Base-by-base conservation (phyloP, 1,140 invertebrate genomes). In the Scaptodrosophila lebanonensis region DNA sequence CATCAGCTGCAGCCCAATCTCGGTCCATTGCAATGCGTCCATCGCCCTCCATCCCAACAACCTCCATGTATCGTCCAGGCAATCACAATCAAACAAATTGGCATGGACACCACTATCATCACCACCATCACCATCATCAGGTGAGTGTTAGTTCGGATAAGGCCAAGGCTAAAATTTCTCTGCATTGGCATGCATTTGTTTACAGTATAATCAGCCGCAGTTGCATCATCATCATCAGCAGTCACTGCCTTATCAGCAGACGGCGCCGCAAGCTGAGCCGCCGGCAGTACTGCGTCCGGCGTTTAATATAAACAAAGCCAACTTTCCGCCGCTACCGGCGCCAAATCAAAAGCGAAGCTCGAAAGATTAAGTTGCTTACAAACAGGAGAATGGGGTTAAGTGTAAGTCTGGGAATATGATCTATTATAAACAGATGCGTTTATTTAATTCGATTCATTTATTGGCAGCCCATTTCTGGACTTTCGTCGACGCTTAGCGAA, bases 291-390 rank as follows among this genome's bases (percentile, higher is more conserved):
- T 43, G 9, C 29, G 22, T 22, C 12, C 11, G 16, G 52, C 43
- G 17, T 33, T 35, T 6, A 57, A 47, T 6, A 27, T 43, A 6
- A 62, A 66, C 29, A 51, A 27, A 9, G 30, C 32, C 12, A 51
- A 66, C 17, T 66, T 66, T 58, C 64, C 64, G 6, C 64, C 64
- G 2, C 15, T 66, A 6, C 64, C 64, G 15, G 43, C 22, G 5
- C 64, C 64, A 11, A 56, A 61, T 52, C 56, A 52, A n/a, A 52
- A 44, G 18, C 39, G 51, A 7, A 40, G n/a, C 4, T 22, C 45
- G 8, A 39, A 29, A 25, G 32, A 56, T 52, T 30, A 35, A 47
- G 11, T 44, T 38, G 11, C 18, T 16, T 38, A n/a, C n/a, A n/a
- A n/a, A n/a, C n/a, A n/a, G n/a, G n/a, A n/a, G n/a, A n/a, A n/a